A percentile compares a stretch with the other conserved stretches of the same genome.
Conservation (phyloP, 1,140 invertebrate species). For the Orchestia grillus region DNA sequence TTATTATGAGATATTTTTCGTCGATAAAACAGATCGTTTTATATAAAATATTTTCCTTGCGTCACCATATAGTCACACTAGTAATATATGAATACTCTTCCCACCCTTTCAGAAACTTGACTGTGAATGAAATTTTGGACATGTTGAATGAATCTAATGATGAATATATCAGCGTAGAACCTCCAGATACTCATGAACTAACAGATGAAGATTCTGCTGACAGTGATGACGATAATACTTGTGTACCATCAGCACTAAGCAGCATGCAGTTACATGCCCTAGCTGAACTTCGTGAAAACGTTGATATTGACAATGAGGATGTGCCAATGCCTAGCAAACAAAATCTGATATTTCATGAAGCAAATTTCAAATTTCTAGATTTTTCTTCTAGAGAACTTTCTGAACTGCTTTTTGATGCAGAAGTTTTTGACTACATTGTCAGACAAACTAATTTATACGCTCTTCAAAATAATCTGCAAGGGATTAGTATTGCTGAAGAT, state of each 20-base stretch:
- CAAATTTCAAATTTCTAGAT: not conserved
- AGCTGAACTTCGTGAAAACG: not conserved
- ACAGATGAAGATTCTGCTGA: not conserved
- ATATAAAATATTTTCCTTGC: no score
- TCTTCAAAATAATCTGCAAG: not conserved
- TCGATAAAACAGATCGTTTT: no score
- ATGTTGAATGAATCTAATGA: not conserved
- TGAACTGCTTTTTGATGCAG: not conserved
- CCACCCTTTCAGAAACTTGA: not conserved
- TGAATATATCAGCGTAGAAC: not conserved
- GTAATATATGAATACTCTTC: not conserved
- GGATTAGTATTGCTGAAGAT: not conserved
- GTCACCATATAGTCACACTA: not conserved
- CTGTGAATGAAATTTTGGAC: not conserved
- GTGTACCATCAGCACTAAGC: not conserved
- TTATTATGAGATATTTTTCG: no score
- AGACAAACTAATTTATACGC: not conserved
- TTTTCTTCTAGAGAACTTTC: not conserved
- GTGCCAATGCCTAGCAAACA: not conserved
- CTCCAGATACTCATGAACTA: not conserved
- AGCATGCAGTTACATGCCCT: not conserved
- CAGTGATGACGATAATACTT: not conserved
- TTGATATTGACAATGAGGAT: not conserved
- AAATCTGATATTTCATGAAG: not conserved
- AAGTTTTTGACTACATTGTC: not conserved